Evolutionary conservation across 2,888 invertebrate genomes (phyloP), one percentile per base, ranked within the genome.

Genomic region (Amphipoea lucens): DNA sequence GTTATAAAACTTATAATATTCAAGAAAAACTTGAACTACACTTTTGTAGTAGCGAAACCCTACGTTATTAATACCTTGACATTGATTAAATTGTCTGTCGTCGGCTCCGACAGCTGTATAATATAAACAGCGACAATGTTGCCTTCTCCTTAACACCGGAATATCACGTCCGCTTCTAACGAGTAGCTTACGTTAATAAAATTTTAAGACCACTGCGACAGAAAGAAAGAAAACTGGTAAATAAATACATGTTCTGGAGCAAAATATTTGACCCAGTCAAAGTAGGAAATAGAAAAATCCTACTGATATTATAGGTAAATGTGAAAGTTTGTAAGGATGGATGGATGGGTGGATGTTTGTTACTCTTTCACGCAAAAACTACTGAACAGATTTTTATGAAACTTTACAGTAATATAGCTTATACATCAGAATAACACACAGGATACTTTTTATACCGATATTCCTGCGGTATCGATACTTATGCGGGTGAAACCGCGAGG

Each of bases 51-150:
- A 70, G 36, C 42, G 45, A 36, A 67, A 71, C 81, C 71, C 62
- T 76, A 51, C 68, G 71, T 75, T 83, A 76, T 74, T 73, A 82
- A 77, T 77, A 71, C 67, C 66, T 72, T 76, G 80, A 79, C 87
- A 79, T 83, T 87, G 80, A 85, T 87, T 82, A 81, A 78, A 78
- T 76, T 73, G 76, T 83, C 77, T 79, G 83, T 78, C 81, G 63
- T 70, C 51, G 69, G 20, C 23, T 68, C 66, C 65, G 36, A 80
- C 72, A 71, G 40, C 74, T 79, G 79, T 78, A 48, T 40, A 74
- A 82, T 29, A 72, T 82, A 62, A 76, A 60, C 72, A 54, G 36
- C 42, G 17, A 84, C 85, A 76, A 70, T 82, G 78, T 83, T 74
- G 72, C 74, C 42, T 62, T 51, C 17, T 77, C 51, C 11, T 74